Evolutionary conservation across 2,888 invertebrate genomes (phyloP).

Genomic region (Cheilosia grossa): DNA sequence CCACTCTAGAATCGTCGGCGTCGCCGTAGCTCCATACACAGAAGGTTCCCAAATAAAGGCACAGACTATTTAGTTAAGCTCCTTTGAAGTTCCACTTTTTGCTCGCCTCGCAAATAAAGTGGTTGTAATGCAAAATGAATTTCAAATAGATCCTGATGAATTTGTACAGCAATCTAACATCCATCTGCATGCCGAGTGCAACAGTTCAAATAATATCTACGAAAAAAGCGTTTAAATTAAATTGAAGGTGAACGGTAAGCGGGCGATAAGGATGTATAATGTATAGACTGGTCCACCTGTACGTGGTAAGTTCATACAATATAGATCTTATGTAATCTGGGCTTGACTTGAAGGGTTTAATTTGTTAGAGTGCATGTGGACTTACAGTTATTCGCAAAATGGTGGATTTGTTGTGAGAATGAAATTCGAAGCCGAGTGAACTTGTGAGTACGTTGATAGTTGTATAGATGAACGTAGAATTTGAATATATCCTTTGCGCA

Average conservation of each 20-base stretch:
- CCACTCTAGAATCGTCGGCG: background rate
- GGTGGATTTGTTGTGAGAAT: no score
- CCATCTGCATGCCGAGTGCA: slow-evolving; percentile 28
- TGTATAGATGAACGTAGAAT: no score
- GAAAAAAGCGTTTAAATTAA: slow-evolving; percentile 37
- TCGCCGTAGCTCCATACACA: slow-evolving; percentile 11
- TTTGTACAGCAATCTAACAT: slow-evolving; percentile 43
- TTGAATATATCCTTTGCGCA: no score
- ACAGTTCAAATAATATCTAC: slow-evolving; percentile 37
- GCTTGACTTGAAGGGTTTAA: slow-evolving; percentile 30
- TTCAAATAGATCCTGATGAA: slow-evolving; percentile 55
- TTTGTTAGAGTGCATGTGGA: slow-evolving; percentile 46
- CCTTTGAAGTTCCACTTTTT: slow-evolving; percentile 55
- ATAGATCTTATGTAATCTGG: slow-evolving; percentile 39
- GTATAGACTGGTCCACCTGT: slow-evolving; percentile 31
- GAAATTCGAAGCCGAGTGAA: no score
- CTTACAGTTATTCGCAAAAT: no score
- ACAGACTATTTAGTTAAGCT: slow-evolving; percentile 27
- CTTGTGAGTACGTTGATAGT: no score
- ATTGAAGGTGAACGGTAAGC: slow-evolving; percentile 26
- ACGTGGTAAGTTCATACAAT: slow-evolving; percentile 39
- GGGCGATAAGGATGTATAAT: slow-evolving; percentile 1
- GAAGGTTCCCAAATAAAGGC: slow-evolving; percentile 29
- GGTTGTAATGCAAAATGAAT: slow-evolving; percentile 61
- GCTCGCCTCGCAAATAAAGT: slow-evolving; percentile 54